phyloP scores from a whole-genome alignment of 2,888 invertebrate species.

The Drosophila mimica region DNA sequence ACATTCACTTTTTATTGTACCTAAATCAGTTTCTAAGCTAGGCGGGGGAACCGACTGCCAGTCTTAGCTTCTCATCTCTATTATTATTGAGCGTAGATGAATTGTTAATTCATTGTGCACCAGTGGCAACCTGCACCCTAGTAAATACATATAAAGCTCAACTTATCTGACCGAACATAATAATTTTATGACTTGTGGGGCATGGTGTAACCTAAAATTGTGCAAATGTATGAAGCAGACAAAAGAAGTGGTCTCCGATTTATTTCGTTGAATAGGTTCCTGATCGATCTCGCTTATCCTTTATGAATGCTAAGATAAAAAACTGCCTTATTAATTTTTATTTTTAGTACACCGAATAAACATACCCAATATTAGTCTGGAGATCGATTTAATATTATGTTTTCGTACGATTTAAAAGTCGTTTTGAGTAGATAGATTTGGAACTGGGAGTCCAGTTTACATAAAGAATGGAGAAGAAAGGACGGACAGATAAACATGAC shows the following conservation, averaged over 20 bases:
- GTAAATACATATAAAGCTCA: neutral
- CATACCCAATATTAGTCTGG: neutral
- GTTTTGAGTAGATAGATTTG: neutral
- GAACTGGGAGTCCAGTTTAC: no score
- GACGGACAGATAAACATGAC: no score
- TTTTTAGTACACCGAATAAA: neutral
- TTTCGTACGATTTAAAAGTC: neutral
- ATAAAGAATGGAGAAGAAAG: no score
- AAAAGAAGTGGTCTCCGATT: neutral
- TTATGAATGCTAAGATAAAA: neutral
- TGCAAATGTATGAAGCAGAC: conserved; percentile 4
- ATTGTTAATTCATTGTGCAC: conserved; percentile 43
- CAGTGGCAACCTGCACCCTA: conserved; percentile 1
- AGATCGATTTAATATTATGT: neutral
- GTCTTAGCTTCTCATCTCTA: conserved; percentile 23
- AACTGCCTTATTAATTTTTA: neutral
- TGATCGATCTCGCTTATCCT: neutral
- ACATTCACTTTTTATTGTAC: conserved; percentile 67
- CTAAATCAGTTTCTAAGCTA: conserved; percentile 23
- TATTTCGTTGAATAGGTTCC: neutral
- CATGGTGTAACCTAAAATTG: neutral
- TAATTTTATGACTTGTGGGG: neutral
- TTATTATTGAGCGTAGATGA: conserved; percentile 63
- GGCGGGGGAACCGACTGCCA: conserved; percentile 4
- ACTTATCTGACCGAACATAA: neutral